Base-by-base conservation (phyloP, 2,888 invertebrate genomes). In the Trichogramma dendrolimi region DNA sequence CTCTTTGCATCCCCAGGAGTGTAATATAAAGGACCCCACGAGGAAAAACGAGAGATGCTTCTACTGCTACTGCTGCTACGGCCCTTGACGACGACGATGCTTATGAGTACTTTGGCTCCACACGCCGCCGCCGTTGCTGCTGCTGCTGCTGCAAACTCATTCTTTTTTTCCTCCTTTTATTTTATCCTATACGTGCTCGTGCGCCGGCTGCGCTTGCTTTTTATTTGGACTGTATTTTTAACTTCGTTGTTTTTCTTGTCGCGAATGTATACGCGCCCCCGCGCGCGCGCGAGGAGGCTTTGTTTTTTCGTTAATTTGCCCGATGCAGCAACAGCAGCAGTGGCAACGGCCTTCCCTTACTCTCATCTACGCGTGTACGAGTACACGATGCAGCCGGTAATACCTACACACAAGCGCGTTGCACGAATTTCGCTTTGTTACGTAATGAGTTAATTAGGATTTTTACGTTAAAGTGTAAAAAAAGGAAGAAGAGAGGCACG, bases 1-100 rank as follows among this genome's bases (percentile, higher is more conserved):
- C 48, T 66, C 61, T 59, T 70, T 67, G 61, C 68, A 60, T 67
- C 69, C 70, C 72, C 74, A 73, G 73, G 75, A 73, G 73, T 76
- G 76, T 76, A 75, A 72, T 73, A 73, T 69, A 70, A 70, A 71
- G 74, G 74, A 70, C 67, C 69, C 68, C 70, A 65, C 67, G 61
- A 61, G 65, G 55, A 65, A 42, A 27, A 8, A 14, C 40, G n/a
- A 51, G 6, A 43, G 52, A 7, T 27, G 6, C 48, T 39, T 10
- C 6, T 6, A 6, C 38, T 48, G 6, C 11, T 42, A 8, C 43
- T 41, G 48, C 48, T 50, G 49, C 49, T 61, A 59, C 62, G 68
- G 66, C 71, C 68, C 67, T 62, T 62, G 66, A 69, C 67, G 65
- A 63, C 59, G 52, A 46, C 53, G 27, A 27, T 27, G 57, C 57